Conservation (phyloP, 1,140 invertebrate genomes). For the Philopotamus ludificatus region DNA sequence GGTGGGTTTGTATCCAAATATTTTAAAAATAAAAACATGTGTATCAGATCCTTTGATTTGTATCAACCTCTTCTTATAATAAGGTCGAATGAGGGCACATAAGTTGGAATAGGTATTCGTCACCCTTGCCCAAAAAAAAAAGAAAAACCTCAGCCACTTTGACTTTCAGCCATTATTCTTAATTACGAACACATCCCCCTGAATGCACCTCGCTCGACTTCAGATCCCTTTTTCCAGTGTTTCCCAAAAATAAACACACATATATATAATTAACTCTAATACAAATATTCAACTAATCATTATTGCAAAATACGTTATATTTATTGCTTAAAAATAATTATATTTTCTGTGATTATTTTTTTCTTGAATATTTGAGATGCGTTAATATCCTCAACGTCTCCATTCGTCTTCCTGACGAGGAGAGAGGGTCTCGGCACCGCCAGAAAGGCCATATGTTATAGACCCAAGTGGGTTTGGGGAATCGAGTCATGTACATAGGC, state of each 20-base stretch:
- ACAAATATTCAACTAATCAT: background rate
- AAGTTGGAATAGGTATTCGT: slow-evolving; percentile 12
- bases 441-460: slow-evolving; percentile 19
- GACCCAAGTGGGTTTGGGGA: slow-evolving; percentile 4
- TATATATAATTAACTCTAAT: background rate
- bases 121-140: slow-evolving; percentile 11
- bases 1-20: too few relatives aligned
- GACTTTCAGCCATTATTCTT: slow-evolving; percentile 37
- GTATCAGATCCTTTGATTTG: too few relatives aligned
- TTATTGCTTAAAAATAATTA: background rate
- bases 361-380: slow-evolving; percentile 3
- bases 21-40: too few relatives aligned
- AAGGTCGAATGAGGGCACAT: background rate
- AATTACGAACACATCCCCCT: slow-evolving; percentile 32
- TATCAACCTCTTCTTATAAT: too few relatives aligned
- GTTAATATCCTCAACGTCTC: background rate
- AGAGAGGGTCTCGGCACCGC: background rate
- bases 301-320: background rate
- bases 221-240: background rate
- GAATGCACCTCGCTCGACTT: background rate
- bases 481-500: slow-evolving; percentile 23
- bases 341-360: background rate
- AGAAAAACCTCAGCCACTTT: slow-evolving; percentile 25
- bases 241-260: background rate
- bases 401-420: slow-evolving; percentile 13